These are phyloP conservation scores for Troides helena DNA, from an alignment of 2,888 invertebrate genomes.

Conservation along the genomic window DNA sequence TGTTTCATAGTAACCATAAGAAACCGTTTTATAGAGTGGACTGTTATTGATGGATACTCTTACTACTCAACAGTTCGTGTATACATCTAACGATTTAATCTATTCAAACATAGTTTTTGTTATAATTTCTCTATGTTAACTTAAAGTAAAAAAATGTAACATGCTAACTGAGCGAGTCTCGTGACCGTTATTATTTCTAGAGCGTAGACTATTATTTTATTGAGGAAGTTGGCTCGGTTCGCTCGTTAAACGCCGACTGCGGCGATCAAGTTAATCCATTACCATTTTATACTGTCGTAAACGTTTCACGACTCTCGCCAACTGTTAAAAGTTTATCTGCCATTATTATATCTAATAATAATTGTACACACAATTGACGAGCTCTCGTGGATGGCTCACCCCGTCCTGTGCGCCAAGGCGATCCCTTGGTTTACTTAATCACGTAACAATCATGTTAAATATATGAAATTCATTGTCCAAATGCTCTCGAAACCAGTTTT, in stretches of 20 bases:
- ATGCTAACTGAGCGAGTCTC: constrained; percentile 32
- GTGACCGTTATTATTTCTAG: constrained; percentile 38
- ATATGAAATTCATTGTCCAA: constrained; percentile 6
- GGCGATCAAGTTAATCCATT: constrained; percentile 74
- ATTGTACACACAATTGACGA: constrained; percentile 36
- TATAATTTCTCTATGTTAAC: not conserved
- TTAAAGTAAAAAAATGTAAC: not conserved
- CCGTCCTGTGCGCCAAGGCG: not conserved
- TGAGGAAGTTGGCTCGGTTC: constrained; percentile 71
- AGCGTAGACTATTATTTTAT: constrained; percentile 69
- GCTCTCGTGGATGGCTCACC: not conserved
- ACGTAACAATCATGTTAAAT: constrained; percentile 12
- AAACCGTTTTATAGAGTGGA: no score
- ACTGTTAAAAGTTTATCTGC: constrained; percentile 55
- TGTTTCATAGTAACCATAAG: no score
- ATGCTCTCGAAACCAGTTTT: constrained; percentile 12
- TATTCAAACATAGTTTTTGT: no score
- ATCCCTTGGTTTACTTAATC: not conserved
- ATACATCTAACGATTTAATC: no score
- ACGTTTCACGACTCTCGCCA: constrained; percentile 70
- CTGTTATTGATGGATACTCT: no score
- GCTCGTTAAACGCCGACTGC: constrained; percentile 67
- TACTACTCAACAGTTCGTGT: no score
- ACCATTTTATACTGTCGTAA: constrained; percentile 75
- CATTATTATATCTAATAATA: constrained; percentile 39